Evolutionary conservation across 2,888 invertebrate genomes (phyloP).

Genomic region (Limnephilus rhombicus): DNA sequence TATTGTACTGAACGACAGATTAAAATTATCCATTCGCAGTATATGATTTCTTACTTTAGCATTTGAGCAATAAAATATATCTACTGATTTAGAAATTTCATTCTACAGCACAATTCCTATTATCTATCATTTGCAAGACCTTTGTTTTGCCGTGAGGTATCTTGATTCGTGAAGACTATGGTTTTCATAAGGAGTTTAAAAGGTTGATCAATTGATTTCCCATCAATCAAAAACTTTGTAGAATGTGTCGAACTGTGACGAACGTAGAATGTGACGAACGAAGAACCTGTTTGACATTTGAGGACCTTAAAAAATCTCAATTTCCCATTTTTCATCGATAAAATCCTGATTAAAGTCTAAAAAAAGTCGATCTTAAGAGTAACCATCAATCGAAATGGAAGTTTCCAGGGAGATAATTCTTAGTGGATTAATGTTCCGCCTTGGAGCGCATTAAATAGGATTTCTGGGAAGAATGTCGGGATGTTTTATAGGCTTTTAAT

Average conservation of each 20-base stretch:
- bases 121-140: no score
- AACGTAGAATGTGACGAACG: no score
- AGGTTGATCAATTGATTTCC: background rate
- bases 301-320: background rate
- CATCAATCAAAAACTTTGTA: background rate
- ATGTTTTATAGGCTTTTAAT: conserved; percentile 45
- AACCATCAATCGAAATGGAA: background rate
- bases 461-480: conserved; percentile 36
- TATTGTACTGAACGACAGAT: no score
- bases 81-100: no score
- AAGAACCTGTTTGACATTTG: background rate
- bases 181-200: background rate
- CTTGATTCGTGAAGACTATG: no score
- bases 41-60: no score
- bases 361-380: background rate
- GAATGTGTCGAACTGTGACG: background rate
- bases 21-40: no score
- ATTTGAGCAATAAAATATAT: no score
- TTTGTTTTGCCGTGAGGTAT: no score
- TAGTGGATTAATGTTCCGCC: conserved; percentile 31
- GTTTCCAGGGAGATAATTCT: conserved; percentile 12
- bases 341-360: background rate
- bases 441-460: background rate
- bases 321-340: background rate
- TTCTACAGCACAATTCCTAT: no score